Base-by-base conservation (phyloP, 53 echinoderm and acorn worm genomes). In the Mesocentrotus franciscanus region DNA sequence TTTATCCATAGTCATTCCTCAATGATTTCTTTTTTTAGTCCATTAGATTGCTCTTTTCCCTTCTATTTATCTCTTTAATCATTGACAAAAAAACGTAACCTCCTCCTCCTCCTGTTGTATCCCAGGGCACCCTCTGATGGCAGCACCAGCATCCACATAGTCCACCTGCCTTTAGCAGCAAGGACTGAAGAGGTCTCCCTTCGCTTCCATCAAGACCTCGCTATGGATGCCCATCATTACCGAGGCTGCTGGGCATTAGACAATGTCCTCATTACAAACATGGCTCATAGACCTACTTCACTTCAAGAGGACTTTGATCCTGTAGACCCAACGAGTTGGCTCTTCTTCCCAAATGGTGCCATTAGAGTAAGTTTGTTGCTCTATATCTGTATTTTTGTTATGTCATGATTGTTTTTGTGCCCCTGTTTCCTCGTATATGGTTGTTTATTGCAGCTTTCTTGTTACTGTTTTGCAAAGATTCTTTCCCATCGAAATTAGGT, bases 171-270 rank as follows among this genome's bases (percentile, higher is more conserved):
- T 3, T 32, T 79, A 17, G 97, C 96, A 72, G 98, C 98, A 24
- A 94, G 97, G 33, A 95, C 96, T 92, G 96, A 97, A 24, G 97
- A 96, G n/a, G 97, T 97, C 24, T 97, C 96, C 59, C 95, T 98
- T 22, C 93, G 97, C 10, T 97, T 97, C 60, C 96, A 98, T 70
- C 98, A 98, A 95, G 98, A 98, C 84, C 96, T 98, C 14, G 98
- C 97, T 32, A 98, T 98, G 96, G 97, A 98, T 84, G 94, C 96
- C 0, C 95, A 96, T 81, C 95, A 79, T 39, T 98, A 95, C 96
- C 79, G 95, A 70, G 98, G 98, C 56, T 98, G 98, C 94, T 97
- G 98, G 98, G 98, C 98, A 1, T 66, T 98, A 60, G 98, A 98
- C 60, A 98, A 98, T 64, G 96, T 97, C 15, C 92, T 98, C 8